These are phyloP conservation scores for Laticauda laticaudata DNA, from an alignment of 2,113 vertebrate genomes.

Conservation along the genomic window DNA sequence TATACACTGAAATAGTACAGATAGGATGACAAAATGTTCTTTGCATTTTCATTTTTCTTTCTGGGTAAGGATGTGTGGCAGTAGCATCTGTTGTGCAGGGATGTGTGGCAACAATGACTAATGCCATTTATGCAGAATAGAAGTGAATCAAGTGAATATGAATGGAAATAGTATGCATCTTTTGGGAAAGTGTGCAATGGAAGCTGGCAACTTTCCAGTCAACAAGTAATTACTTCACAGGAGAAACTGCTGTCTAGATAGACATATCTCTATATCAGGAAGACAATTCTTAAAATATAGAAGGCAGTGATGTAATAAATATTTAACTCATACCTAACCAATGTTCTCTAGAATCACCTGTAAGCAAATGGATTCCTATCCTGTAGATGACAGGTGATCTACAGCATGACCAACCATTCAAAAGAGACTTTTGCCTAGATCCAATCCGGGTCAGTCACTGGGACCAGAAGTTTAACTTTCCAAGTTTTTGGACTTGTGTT, in stretches of 20 bases:
- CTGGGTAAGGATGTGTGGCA: not conserved
- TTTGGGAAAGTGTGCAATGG: conserved; percentile 55
- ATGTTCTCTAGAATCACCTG: conserved; percentile 47
- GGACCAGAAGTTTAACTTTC: not conserved
- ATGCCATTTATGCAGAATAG: conserved; percentile 23
- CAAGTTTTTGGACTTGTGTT: not conserved
- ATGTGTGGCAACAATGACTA: conserved; percentile 50
- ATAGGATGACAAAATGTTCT: not conserved
- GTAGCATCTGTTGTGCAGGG: not conserved
- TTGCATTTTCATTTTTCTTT: conserved; percentile 16
- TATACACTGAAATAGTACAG: not conserved
- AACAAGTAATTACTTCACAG: conserved; percentile 45
- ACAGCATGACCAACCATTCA: conserved; percentile 22
- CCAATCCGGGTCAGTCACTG: not conserved
- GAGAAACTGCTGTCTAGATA: conserved; percentile 48
- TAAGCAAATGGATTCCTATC: not conserved
- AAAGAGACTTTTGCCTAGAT: conserved; percentile 18
- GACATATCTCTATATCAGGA: conserved; percentile 36
- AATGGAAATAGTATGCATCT: conserved; percentile 24
- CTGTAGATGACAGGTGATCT: not conserved
- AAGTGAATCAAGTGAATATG: conserved; percentile 40
- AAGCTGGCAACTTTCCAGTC: conserved; percentile 47
- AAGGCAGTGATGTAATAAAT: conserved; percentile 46
- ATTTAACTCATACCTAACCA: conserved; percentile 49
- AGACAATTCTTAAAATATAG: conserved; percentile 39